Evolutionary conservation across 35 echinoderm and acorn worm species (phyloP).

Genomic region (Eucidaris tribuloides): DNA sequence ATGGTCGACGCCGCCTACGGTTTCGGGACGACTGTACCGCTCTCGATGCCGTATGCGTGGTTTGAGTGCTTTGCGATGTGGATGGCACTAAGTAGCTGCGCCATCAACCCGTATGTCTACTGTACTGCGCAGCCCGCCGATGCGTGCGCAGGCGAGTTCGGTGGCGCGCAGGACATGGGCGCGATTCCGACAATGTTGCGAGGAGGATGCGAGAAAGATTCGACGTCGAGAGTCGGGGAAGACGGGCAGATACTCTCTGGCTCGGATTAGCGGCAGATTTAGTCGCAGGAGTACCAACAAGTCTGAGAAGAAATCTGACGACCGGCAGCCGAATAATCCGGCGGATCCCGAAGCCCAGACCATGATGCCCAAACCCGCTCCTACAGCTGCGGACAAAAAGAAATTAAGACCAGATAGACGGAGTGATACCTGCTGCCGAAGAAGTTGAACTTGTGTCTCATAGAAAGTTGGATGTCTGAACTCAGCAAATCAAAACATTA

Average conservation of each 20-base stretch:
- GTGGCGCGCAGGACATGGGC: not conserved
- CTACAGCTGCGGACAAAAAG: not conserved
- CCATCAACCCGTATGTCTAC: constrained; percentile 90
- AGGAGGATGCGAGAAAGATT: not conserved
- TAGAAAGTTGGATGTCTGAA: constrained; percentile 8
- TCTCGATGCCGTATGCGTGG: constrained; percentile 16
- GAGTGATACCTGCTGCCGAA: not conserved
- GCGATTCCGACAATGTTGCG: constrained; percentile 4
- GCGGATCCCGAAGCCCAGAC: not conserved
- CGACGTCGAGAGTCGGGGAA: not conserved
- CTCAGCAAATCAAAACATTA: no score
- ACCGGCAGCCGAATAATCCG: not conserved
- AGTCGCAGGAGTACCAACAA: not conserved
- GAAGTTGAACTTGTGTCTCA: constrained; percentile 24
- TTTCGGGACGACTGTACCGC: constrained; percentile 12
- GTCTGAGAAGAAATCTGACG: not conserved
- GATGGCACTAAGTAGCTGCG: constrained; percentile 63
- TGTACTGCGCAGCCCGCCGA: constrained; percentile 71
- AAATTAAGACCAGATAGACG: constrained; percentile 18
- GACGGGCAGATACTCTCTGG: not conserved
- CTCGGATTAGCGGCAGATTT: not conserved
- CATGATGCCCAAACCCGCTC: not conserved
- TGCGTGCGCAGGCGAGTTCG: constrained; percentile 57
- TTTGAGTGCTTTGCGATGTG: constrained; percentile 62
- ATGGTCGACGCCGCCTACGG: constrained; percentile 35